phyloP scores from a whole-genome alignment of 2,888 invertebrate species.

The Chrysomela aeneicollis region DNA sequence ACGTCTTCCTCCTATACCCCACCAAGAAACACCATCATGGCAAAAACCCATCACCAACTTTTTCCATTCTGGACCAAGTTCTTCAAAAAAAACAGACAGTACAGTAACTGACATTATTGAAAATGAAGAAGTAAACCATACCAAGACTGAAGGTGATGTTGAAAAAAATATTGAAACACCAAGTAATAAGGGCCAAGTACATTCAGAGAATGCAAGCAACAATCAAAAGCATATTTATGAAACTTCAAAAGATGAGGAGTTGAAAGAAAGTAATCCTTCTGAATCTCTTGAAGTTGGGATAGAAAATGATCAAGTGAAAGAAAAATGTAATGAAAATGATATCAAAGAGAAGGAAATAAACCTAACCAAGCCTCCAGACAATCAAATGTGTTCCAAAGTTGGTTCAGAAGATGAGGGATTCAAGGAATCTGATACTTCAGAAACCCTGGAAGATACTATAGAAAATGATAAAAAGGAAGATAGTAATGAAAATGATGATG shows the following conservation, averaged over 20 bases:
- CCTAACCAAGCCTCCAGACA: background rate
- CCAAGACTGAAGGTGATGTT: background rate
- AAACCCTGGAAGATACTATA: background rate
- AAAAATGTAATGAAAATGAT: background rate
- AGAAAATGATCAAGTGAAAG: background rate
- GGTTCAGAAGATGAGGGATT: background rate
- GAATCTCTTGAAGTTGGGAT: background rate
- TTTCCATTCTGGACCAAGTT: constrained; percentile 27
- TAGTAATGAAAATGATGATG: background rate
- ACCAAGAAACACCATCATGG: constrained; percentile 39
- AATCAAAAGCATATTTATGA: background rate
- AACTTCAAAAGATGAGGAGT: background rate
- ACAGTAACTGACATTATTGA: background rate
- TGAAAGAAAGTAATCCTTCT: background rate
- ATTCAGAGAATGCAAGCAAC: background rate
- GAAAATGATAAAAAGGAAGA: background rate
- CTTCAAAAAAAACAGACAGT: constrained; percentile 12
- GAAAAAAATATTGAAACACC: background rate
- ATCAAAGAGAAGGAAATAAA: background rate
- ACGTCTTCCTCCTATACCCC: constrained; percentile 37
- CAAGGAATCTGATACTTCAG: no score
- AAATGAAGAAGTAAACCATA: background rate
- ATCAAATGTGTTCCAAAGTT: background rate
- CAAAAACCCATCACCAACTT: constrained; percentile 44
- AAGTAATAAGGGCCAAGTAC: no score